phyloP scores from a whole-genome alignment of 2,113 vertebrate genomes.

The zebrafish (Danio rerio) region DNA sequence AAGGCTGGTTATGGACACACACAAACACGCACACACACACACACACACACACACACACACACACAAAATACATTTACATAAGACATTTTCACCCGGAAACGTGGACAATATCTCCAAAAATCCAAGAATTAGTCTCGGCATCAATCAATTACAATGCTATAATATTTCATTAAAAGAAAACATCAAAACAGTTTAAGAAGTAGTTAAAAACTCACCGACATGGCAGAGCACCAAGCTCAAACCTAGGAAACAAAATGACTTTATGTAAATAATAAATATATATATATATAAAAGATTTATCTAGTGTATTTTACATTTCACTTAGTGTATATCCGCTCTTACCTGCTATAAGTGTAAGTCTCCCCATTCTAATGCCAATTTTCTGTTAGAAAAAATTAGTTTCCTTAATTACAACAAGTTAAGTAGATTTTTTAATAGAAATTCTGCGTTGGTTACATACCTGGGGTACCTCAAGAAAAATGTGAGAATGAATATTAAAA shows the following conservation, averaged over 20 bases:
- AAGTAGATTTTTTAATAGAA: not conserved
- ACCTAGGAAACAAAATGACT: conserved; percentile 58
- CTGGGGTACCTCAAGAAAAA: conserved; percentile 32
- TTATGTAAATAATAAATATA: not conserved
- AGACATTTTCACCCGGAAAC: not conserved
- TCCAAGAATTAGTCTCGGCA: not conserved
- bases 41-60: not conserved
- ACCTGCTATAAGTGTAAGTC: conserved; percentile 53
- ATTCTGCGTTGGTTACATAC: conserved; percentile 9
- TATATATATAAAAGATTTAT: not conserved
- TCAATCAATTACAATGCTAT: not conserved
- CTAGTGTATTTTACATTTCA: conserved; percentile 42
- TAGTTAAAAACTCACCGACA: conserved; percentile 67
- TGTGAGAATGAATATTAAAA: not conserved
- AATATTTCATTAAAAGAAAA: not conserved
- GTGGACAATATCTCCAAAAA: not conserved
- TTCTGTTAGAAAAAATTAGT: not conserved
- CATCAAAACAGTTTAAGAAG: not conserved
- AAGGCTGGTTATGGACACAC: conserved; percentile 65
- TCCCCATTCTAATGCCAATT: conserved; percentile 34
- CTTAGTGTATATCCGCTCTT: conserved; percentile 31
- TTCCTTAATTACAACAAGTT: not conserved
- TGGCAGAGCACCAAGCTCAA: conserved; percentile 75
- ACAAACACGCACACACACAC: not conserved
- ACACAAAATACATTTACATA: not conserved